Conservation (phyloP, 2,113 vertebrate species). For the Sinocyclocheilus anshuiensis region DNA sequence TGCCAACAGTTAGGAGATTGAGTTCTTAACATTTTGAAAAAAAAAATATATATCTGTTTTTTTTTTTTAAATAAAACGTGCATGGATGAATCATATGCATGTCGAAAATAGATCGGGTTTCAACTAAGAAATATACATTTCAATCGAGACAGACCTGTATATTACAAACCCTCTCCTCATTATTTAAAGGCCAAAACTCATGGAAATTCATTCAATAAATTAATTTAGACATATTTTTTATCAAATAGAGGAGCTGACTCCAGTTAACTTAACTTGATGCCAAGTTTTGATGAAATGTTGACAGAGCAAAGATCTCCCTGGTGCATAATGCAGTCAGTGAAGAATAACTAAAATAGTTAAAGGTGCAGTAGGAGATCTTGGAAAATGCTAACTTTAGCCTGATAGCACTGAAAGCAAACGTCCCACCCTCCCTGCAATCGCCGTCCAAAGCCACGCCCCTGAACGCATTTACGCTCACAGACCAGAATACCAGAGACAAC, state of each 20-base stretch:
- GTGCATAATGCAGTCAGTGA: constrained; percentile 33
- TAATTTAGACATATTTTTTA: background rate
- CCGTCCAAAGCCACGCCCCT: too few species aligned
- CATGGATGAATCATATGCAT: background rate
- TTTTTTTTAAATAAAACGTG: background rate
- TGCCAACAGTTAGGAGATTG: too few species aligned
- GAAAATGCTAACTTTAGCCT: too few species aligned
- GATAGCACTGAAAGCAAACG: too few species aligned
- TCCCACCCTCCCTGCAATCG: too few species aligned
- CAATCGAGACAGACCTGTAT: background rate
- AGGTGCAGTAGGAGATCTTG: too few species aligned
- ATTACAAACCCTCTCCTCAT: background rate
- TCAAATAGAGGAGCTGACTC: constrained; percentile 6
- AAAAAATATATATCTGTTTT: too few species aligned
- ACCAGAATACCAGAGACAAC: too few species aligned
- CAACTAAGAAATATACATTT: too few species aligned
- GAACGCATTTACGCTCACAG: too few species aligned
- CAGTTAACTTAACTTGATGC: background rate
- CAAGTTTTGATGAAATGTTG: constrained; percentile 27
- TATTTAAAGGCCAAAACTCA: background rate
- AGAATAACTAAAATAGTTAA: background rate
- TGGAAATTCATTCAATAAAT: too few species aligned
- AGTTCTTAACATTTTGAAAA: too few species aligned
- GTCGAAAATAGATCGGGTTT: background rate
- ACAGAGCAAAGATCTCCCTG: background rate